Evolutionary conservation across 2,888 invertebrate species (phyloP).

Genomic region (Drosophila imparisetae): DNA sequence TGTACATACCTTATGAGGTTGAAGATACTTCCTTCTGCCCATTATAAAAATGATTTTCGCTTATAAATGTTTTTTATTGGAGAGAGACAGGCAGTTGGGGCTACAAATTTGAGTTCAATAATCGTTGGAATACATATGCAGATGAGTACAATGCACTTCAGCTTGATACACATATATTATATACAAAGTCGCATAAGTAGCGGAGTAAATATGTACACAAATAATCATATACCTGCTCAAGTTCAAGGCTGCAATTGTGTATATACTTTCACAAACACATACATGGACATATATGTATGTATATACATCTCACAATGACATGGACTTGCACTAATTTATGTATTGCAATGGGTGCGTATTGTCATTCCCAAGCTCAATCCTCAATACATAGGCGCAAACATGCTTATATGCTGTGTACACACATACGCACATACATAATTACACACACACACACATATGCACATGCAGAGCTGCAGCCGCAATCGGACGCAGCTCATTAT

Average conservation of each 20-base stretch:
- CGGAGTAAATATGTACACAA: not conserved
- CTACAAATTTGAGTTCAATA: not conserved
- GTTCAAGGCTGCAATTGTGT: constrained; percentile 58
- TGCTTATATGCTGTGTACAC: constrained; percentile 4
- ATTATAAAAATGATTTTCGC: not conserved
- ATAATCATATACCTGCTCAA: constrained; percentile 24
- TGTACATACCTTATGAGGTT: not conserved
- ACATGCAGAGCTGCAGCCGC: constrained; percentile 41
- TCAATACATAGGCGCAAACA: constrained; percentile 1
- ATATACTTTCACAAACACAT: constrained; percentile 12
- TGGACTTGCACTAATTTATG: constrained; percentile 14
- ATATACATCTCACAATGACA: constrained; percentile 14
- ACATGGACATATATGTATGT: not conserved
- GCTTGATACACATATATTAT: not conserved
- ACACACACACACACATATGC: constrained; percentile 14
- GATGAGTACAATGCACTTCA: not conserved
- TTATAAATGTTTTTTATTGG: not conserved
- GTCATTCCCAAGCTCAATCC: constrained; percentile 8
- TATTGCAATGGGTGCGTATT: constrained; percentile 17
- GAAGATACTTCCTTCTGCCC: not conserved
- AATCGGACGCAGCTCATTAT: constrained; percentile 72
- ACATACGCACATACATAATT: constrained; percentile 6
- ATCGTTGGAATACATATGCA: not conserved
- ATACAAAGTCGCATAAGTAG: not conserved
- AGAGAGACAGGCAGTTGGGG: not conserved